Base-by-base conservation (phyloP, 2,797 vertebrate species). In the Tauraco hartlaubi region DNA sequence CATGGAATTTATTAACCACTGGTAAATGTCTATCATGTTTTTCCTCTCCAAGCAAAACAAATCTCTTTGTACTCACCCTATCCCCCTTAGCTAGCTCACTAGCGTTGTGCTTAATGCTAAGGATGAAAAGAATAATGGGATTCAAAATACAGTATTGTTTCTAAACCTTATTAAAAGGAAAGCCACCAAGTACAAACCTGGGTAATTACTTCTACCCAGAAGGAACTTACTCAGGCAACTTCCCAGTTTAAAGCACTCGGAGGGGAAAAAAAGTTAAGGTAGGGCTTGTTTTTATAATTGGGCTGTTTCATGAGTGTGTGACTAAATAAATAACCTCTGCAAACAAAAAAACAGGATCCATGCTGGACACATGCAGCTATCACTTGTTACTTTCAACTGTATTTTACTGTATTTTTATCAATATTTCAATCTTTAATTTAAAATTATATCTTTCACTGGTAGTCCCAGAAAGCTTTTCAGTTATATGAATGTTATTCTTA, bases 101-200 rank as follows among this genome's bases (percentile, higher is more conserved):
- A 44, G 72, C 5, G 2, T 15, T 76, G 26, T 51, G 28, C 39
- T 72, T 74, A 82, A 59, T 46, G n/a, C 29, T 61, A 67, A 6
- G 14, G 29, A 86, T 56, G 33, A 48, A 77, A 77, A 71, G 44
- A 83, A 80, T 39, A 90, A 93, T 59, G 26, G 39, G 17, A 89
- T 77, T 64, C 41, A 95, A 94, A 92, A 79, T 9, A 91, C 28
- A 58, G 55, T 16, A 78, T 56, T 83, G 56, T 56, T 87, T 79
- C 74, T 76, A 91, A 89, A 71, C 49, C 75, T 82, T 68, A 92
- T 68, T 82, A 87, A 89, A 87, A 93, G 17, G 19, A 69, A 91
- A 95, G 56, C 11, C 54, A 85, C 25, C 0, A 0, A 90, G 68
- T 89, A 85, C 54, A 92, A 94, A 79, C 54, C 39, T 46, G 7